These are phyloP conservation scores for Manis javanica DNA, from an alignment of 2,797 vertebrate genomes.

Conservation along the genomic window DNA sequence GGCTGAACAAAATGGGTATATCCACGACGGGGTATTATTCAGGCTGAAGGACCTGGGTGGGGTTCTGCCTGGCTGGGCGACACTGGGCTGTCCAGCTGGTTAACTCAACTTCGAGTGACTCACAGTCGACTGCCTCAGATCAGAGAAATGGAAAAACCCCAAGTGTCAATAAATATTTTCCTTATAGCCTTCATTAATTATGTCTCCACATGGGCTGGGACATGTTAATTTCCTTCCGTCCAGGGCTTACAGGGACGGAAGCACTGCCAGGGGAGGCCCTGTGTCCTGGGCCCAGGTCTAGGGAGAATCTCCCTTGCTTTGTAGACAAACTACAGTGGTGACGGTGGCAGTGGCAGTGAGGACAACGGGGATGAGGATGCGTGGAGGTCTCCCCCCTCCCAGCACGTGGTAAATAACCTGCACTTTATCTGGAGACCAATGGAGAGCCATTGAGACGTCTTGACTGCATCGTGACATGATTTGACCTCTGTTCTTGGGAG, in stretches of 20 bases:
- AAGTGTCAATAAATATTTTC: background rate
- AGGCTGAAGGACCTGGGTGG: background rate
- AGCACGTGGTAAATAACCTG: background rate
- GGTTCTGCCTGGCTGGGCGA: background rate
- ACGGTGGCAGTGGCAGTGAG: accelerated
- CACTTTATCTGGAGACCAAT: background rate
- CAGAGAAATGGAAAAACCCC: conserved; percentile 63
- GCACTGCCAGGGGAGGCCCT: background rate
- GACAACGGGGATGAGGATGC: accelerated
- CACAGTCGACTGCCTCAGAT: background rate
- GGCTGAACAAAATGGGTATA: accelerated
- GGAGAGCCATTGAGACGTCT: background rate
- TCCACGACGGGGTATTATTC: accelerated
- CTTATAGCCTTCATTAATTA: background rate
- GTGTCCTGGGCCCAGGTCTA: background rate
- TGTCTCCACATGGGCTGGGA: background rate
- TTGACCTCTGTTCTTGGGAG: background rate
- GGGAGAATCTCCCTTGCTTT: background rate
- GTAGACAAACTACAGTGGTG: background rate
- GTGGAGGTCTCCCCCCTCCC: background rate
- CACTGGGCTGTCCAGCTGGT: background rate
- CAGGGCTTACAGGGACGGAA: background rate
- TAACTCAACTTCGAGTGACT: background rate
- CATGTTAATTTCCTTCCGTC: background rate
- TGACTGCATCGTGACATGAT: background rate